Percentiles rank a stretch among this genome's conserved stretches.
phyloP scores from a whole-genome alignment of 2,113 vertebrate genomes.

The Promerops cafer region DNA sequence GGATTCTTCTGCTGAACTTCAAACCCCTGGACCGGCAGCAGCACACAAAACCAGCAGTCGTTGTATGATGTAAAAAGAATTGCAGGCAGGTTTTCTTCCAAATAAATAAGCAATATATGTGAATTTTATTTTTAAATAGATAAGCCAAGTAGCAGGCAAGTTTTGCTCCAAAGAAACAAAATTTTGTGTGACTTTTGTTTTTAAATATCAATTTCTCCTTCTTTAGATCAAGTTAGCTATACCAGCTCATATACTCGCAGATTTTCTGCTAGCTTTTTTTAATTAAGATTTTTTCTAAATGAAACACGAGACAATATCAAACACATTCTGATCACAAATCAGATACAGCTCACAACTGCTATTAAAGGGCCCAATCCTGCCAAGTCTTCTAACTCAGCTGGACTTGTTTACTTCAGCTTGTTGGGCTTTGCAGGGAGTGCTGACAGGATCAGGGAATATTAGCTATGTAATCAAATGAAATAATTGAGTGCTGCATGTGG shows the following conservation, averaged over 20 bases:
- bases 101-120: neutral
- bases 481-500: neutral
- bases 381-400: neutral
- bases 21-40: neutral
- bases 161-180: neutral
- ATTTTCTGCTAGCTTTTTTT: neutral
- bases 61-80: neutral
- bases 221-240: neutral
- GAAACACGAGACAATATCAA: neutral
- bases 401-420: neutral
- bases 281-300: neutral
- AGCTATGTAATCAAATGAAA: neutral
- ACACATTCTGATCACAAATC: neutral
- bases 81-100: neutral
- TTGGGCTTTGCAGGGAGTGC: neutral
- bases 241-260: neutral
- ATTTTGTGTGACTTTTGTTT: neutral
- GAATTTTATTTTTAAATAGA: neutral
- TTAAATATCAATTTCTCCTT: neutral
- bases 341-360: neutral
- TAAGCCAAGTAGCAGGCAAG: neutral
- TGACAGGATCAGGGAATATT: neutral
- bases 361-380: neutral
- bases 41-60: accelerated
- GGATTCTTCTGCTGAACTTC: neutral